Base-by-base conservation (phyloP, 2,888 invertebrate genomes). In the Glyphotaelius pellucidus region DNA sequence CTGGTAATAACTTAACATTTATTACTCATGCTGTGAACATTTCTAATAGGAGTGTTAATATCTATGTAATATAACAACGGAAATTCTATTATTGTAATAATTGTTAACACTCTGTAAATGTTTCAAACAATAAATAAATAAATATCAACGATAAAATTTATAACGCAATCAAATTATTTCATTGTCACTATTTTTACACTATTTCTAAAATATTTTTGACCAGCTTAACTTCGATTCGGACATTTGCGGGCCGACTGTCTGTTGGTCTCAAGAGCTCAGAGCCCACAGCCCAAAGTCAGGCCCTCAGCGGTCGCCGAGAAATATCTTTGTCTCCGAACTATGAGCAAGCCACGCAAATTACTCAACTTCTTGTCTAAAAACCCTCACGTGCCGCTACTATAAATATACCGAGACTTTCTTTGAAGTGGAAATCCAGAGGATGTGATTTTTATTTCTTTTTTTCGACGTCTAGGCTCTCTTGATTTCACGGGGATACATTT, bases 321-420 rank as follows among this genome's bases (percentile, higher is more conserved):
- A 52, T 47, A 47, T 47, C 67, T 67, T 30, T 87, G 42, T 90
- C 87, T 87, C 31, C 19, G 31, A 52, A 52, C 87, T 87, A 87
- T 30, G 15, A 89, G 90, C 91, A 90, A 90, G 91, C 91, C 90
- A 92, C 90, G 93, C 92, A 93, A 93, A 93, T 93, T 93, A 91
- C 93, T 89, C 84, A 93, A 90, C 90, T 90, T 91, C 93, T 92
- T 90, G 89, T 88, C 86, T 80, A 92, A 93, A 92, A 93, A 80
- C 84, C 90, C 89, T 30, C 81, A 92, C 87, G 89, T 89, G 89
- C 84, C 84, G 89, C 84, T 89, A 91, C 84, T 80, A 31, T 42
- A 38, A 87, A 35, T 35, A 84, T 35, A 84, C 35, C 84, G 81
- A n/a, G 85, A 25, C 47, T n/a, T 30, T 90, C 84, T 84, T 35